phyloP scores from a whole-genome alignment of 2,113 vertebrate genomes.

The Podarcis cretensis region DNA sequence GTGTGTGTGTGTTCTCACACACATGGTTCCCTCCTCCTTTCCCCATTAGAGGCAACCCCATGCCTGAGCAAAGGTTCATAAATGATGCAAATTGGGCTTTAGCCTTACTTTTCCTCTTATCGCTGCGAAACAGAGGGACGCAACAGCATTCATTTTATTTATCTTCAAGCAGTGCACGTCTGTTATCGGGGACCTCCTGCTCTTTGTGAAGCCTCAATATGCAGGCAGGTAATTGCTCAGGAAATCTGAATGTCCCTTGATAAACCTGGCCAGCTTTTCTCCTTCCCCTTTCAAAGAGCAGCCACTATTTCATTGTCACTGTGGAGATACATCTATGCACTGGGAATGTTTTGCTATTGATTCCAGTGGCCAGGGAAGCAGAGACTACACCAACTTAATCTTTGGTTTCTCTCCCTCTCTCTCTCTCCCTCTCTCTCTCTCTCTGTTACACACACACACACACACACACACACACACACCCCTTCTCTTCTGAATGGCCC shows the following conservation, averaged over 20 bases:
- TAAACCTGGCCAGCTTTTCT: conserved; percentile 19
- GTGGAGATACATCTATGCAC: conserved; percentile 1
- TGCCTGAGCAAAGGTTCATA: background rate
- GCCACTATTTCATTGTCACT: conserved; percentile 11
- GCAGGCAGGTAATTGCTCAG: conserved; percentile 58
- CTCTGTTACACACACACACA: too few species aligned
- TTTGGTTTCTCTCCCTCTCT: conserved; percentile 7
- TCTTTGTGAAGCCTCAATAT: conserved; percentile 47
- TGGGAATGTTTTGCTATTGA: conserved; percentile 40
- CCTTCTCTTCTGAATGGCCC: background rate
- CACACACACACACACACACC: too few species aligned
- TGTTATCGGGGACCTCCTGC: conserved; percentile 45
- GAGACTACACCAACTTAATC: conserved; percentile 24
- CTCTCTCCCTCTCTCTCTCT: conserved; percentile 2
- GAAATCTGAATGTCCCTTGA: conserved; percentile 53
- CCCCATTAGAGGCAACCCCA: background rate
- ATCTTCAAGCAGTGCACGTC: conserved; percentile 10
- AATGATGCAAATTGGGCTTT: conserved; percentile 18
- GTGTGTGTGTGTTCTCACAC: too few species aligned
- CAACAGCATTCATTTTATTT: conserved; percentile 48
- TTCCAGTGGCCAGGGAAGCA: background rate
- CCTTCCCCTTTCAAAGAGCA: conserved; percentile 37
- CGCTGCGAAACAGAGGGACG: conserved; percentile 5
- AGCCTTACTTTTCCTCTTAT: conserved; percentile 2
- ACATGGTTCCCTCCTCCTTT: background rate